These are phyloP conservation scores for Aporophyla lueneburgensis DNA, from an alignment of 2,888 invertebrate genomes.

Conservation along the genomic window DNA sequence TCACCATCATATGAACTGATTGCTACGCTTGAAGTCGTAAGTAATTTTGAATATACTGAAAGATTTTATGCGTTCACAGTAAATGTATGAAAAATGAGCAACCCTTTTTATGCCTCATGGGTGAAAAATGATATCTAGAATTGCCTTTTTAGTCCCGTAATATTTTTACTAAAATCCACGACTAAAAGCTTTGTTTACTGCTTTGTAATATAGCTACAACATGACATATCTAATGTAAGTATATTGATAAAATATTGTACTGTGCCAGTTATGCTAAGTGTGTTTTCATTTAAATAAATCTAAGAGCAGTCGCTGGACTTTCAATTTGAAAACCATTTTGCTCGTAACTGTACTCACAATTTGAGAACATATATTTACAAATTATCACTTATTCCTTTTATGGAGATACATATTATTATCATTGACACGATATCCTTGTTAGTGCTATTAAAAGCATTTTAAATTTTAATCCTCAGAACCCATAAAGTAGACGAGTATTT, in stretches of 20 bases:
- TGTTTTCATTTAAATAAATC: background rate
- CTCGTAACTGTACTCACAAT: slow-evolving; percentile 79
- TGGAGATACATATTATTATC: slow-evolving; percentile 72
- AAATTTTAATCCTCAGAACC: slow-evolving; percentile 14
- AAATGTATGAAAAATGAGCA: slow-evolving; percentile 7
- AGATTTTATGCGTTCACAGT: background rate
- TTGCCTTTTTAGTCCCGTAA: slow-evolving; percentile 1
- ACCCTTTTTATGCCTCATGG: slow-evolving; percentile 22
- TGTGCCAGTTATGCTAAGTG: background rate
- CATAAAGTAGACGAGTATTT: background rate
- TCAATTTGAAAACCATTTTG: slow-evolving; percentile 57
- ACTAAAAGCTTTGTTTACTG: slow-evolving; percentile 32
- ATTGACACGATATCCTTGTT: slow-evolving; percentile 73
- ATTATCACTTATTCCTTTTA: slow-evolving; percentile 85
- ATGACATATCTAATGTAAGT: background rate
- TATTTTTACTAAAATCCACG: slow-evolving; percentile 29
- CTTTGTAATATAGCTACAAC: slow-evolving; percentile 1
- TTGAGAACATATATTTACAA: slow-evolving; percentile 86
- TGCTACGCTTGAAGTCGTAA: background rate
- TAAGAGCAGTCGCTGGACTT: background rate
- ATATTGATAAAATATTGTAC: slow-evolving; percentile 1
- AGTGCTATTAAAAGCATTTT: slow-evolving; percentile 63
- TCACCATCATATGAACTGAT: background rate
- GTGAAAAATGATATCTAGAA: slow-evolving; percentile 1
- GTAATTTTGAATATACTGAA: background rate